phyloP scores from a whole-genome alignment of 2,888 invertebrate genomes.

The Conistra vaccinii region DNA sequence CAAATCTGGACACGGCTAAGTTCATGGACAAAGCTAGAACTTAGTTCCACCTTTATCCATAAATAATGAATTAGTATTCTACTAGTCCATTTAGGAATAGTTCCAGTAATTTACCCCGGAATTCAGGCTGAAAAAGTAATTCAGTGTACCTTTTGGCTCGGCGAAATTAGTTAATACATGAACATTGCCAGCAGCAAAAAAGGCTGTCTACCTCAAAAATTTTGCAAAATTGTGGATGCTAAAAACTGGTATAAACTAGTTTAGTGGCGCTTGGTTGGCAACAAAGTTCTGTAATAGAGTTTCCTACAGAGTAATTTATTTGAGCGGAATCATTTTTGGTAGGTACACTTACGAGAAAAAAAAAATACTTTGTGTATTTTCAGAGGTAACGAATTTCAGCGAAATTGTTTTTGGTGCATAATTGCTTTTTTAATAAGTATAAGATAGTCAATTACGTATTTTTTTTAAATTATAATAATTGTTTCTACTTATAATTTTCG shows the following conservation, averaged over 20 bases:
- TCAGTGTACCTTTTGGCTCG: conserved; percentile 10
- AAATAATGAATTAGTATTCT: conserved; percentile 49
- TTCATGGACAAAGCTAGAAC: conserved; percentile 7
- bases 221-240: conserved; percentile 33
- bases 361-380: conserved; percentile 10
- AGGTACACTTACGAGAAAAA: background rate
- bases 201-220: conserved; percentile 14
- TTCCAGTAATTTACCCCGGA: conserved; percentile 31
- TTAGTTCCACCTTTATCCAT: conserved; percentile 9
- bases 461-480: background rate
- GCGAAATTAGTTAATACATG: conserved; percentile 37
- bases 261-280: conserved; percentile 20
- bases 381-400: background rate
- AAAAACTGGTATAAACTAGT: conserved; percentile 39
- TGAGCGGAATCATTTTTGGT: conserved; percentile 21
- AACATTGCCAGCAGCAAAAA: conserved; percentile 12
- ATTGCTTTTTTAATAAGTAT: background rate
- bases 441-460: background rate
- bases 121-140: conserved; percentile 37
- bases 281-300: conserved; percentile 44
- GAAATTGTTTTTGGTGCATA: background rate
- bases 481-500: background rate
- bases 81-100: conserved; percentile 25
- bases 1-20: conserved; percentile 29
- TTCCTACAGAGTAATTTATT: conserved; percentile 43